Evolutionary conservation across 2,888 invertebrate genomes (phyloP).

Genomic region (Strigamia crassipes): DNA sequence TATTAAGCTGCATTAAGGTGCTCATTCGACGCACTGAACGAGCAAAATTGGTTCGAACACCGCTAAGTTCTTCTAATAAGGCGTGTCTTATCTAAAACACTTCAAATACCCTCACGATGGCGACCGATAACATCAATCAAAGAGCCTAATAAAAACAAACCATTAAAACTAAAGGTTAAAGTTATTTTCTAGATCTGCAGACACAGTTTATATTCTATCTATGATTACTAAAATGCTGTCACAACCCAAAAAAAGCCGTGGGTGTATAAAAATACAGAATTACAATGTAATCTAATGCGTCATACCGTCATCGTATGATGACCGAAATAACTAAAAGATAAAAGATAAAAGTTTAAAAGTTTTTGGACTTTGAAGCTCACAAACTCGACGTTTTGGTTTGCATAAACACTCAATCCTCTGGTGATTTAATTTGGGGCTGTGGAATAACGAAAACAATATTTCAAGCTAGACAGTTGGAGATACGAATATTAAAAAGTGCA

Average conservation of each 20-base stretch:
- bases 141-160: not conserved
- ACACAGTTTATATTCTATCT: no score
- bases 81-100: not conserved
- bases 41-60: not conserved
- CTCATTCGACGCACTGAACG: no score
- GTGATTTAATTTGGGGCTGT: not conserved
- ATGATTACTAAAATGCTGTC: no score
- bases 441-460: no score
- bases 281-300: no score
- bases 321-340: no score
- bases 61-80: not conserved
- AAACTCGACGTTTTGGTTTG: not conserved
- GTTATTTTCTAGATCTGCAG: not conserved
- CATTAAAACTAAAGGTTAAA: not conserved
- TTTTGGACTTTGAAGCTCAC: not conserved
- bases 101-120: not conserved
- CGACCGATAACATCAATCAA: slow-evolving; percentile 13
- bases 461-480: no score
- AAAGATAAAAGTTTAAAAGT: no score
- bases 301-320: no score
- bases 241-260: no score
- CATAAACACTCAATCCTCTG: no score
- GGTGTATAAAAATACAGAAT: no score
- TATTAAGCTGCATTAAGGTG: not conserved
- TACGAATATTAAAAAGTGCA: not conserved